Percentiles rank a stretch among this genome's conserved stretches.
Evolutionary conservation across 2,113 vertebrate genomes (phyloP).

Genomic region (Channa maculata): DNA sequence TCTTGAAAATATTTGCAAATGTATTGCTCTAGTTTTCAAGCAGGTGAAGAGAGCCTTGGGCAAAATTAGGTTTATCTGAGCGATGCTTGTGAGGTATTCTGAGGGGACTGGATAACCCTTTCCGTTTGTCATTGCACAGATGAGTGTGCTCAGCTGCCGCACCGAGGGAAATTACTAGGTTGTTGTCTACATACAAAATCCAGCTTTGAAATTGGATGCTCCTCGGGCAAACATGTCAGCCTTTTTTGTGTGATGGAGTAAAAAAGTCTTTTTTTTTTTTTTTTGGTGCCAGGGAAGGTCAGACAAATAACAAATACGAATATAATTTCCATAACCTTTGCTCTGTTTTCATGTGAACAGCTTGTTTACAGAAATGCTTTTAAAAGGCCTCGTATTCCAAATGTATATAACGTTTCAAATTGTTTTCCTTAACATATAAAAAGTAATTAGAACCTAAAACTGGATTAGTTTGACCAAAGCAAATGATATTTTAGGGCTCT

Average conservation of each 20-base stretch:
- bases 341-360: slow-evolving; percentile 9
- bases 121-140: slow-evolving; percentile 76
- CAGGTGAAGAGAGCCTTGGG: slow-evolving; percentile 80
- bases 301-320: slow-evolving; percentile 40
- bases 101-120: slow-evolving; percentile 77
- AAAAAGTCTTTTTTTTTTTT: slow-evolving; percentile 19
- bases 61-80: slow-evolving; percentile 83
- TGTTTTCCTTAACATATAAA: no score
- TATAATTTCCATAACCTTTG: slow-evolving; percentile 24
- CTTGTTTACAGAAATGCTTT: slow-evolving; percentile 20
- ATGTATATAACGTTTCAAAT: not conserved
- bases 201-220: slow-evolving; percentile 70
- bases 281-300: slow-evolving; percentile 44
- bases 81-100: slow-evolving; percentile 75
- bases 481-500: no score
- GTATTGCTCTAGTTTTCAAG: slow-evolving; percentile 78
- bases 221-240: slow-evolving; percentile 68
- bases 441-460: no score
- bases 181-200: slow-evolving; percentile 78
- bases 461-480: no score
- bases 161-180: slow-evolving; percentile 79
- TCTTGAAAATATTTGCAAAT: slow-evolving; percentile 77
- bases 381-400: not conserved
- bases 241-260: slow-evolving; percentile 13
- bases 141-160: slow-evolving; percentile 74